phyloP scores from a whole-genome alignment of 2,888 invertebrate genomes.

The Homarus gammarus region DNA sequence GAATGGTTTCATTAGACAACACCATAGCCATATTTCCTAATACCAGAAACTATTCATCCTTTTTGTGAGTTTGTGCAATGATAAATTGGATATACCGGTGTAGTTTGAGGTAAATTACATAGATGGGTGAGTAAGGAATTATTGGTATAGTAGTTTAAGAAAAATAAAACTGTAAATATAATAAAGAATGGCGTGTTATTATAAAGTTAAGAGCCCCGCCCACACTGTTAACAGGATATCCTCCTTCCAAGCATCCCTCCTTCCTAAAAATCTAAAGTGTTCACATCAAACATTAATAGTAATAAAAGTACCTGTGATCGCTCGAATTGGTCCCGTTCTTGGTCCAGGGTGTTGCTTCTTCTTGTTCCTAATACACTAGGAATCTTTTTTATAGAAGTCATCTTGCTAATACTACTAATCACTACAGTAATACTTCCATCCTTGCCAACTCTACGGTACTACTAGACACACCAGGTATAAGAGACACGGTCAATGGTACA shows the following conservation, averaged over 20 bases:
- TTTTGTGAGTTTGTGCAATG: too few relatives aligned
- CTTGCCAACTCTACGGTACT: slow-evolving; percentile 2
- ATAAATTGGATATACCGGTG: too few relatives aligned
- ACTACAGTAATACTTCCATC: background rate
- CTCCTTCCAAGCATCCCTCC: background rate
- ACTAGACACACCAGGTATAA: slow-evolving; percentile 5
- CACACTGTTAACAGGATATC: slow-evolving; percentile 23
- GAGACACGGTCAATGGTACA: background rate
- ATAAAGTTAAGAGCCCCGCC: background rate
- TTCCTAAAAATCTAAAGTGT: background rate
- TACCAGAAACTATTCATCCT: too few relatives aligned
- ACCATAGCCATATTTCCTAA: too few relatives aligned
- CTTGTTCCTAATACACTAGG: slow-evolving; percentile 69
- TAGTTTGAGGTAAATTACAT: too few relatives aligned
- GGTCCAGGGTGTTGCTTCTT: slow-evolving; percentile 69
- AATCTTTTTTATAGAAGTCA: slow-evolving; percentile 64
- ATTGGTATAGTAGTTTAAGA: too few relatives aligned
- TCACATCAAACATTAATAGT: background rate
- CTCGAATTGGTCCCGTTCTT: slow-evolving; percentile 74
- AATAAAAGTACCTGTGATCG: slow-evolving; percentile 61
- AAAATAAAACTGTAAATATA: too few relatives aligned
- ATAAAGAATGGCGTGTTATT: too few relatives aligned
- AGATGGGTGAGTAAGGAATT: too few relatives aligned
- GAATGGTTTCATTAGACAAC: too few relatives aligned
- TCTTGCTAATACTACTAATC: slow-evolving; percentile 15